phyloP scores from a whole-genome alignment of 2,888 invertebrate species.

The Drosophila pseudotalamancana region DNA sequence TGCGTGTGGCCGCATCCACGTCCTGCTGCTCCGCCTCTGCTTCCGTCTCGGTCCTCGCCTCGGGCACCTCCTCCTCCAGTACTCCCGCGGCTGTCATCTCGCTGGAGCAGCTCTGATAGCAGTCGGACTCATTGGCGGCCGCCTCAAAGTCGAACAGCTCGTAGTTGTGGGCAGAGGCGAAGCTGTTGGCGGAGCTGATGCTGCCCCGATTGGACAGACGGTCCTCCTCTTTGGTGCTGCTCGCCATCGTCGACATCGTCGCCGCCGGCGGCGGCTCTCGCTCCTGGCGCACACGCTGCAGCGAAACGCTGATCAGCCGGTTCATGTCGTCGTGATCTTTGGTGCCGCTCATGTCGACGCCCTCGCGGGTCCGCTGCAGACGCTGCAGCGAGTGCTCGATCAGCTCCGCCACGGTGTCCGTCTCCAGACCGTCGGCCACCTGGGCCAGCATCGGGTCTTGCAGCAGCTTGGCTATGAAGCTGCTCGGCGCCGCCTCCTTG shows the following conservation, averaged over 20 bases:
- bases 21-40: conserved; percentile 82
- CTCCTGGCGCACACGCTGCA: conserved; percentile 83
- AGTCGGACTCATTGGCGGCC: conserved; percentile 87
- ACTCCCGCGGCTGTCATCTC: conserved; percentile 87
- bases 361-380: conserved; percentile 84
- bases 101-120: conserved; percentile 89
- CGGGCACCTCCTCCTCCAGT: conserved; percentile 85
- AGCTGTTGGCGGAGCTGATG: conserved; percentile 85
- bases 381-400: conserved; percentile 89
- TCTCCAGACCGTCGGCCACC: conserved; percentile 87
- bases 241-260: conserved; percentile 27
- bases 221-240: conserved; percentile 83
- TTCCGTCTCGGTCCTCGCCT: conserved; percentile 59
- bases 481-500: conserved; percentile 76
- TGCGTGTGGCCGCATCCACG: conserved; percentile 87
- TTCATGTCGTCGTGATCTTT: conserved; percentile 85
- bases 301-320: conserved; percentile 83
- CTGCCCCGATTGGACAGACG: conserved; percentile 85
- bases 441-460: conserved; percentile 88
- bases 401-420: conserved; percentile 87
- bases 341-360: conserved; percentile 83
- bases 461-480: conserved; percentile 86
- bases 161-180: conserved; percentile 89
- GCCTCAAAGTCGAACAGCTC: conserved; percentile 89
- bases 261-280: conserved; percentile 54